These are phyloP conservation scores for Drosophila carrolli DNA, from an alignment of 1,140 invertebrate genomes.

Conservation along the genomic window DNA sequence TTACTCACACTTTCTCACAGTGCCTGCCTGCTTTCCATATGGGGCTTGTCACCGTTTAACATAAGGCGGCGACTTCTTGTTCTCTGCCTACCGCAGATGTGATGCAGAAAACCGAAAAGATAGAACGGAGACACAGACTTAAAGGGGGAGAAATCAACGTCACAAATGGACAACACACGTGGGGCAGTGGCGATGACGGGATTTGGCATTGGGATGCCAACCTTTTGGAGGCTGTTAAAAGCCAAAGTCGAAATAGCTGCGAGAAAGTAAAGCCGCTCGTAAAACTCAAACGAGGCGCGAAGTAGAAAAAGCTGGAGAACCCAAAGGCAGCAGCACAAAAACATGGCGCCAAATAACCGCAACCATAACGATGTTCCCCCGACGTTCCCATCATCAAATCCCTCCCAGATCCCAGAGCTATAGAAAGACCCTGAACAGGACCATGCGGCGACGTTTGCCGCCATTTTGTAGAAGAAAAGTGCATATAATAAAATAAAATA, in stretches of 20 bases:
- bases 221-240: slow-evolving; percentile 68
- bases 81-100: slow-evolving; percentile 64
- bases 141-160: slow-evolving; percentile 52
- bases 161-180: slow-evolving; percentile 78
- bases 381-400: not conserved
- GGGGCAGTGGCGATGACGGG: slow-evolving; percentile 37
- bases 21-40: slow-evolving; percentile 59
- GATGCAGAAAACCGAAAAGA: slow-evolving; percentile 13
- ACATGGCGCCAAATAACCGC: slow-evolving; percentile 82
- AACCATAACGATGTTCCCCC: slow-evolving; percentile 65
- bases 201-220: slow-evolving; percentile 10
- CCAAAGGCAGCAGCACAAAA: slow-evolving; percentile 44
- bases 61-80: slow-evolving; percentile 5
- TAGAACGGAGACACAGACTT: not conserved
- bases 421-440: slow-evolving; percentile 38
- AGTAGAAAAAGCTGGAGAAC: slow-evolving; percentile 10
- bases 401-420: slow-evolving; percentile 2
- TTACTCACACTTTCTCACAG: not conserved
- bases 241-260: slow-evolving; percentile 79
- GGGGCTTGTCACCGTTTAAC: slow-evolving; percentile 62
- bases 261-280: slow-evolving; percentile 82
- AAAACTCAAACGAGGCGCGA: slow-evolving; percentile 79
- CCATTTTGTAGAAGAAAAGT: slow-evolving; percentile 83
- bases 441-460: slow-evolving; percentile 74
- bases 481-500: slow-evolving; percentile 83